phyloP scores from a whole-genome alignment of 2,797 vertebrate genomes.

The Etheostoma nigrum region DNA sequence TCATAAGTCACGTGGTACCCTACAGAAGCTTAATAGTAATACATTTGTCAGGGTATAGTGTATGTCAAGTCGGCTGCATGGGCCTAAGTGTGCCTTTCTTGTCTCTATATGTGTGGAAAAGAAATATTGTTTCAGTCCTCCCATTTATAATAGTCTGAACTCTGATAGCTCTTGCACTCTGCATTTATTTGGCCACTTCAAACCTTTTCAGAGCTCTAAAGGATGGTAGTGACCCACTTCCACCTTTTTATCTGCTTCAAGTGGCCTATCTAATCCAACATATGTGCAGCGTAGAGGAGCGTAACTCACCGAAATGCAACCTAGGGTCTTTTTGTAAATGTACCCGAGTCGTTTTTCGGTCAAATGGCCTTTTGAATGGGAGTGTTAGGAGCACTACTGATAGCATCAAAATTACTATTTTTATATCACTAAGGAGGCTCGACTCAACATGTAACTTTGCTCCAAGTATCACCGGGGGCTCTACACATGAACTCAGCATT shows the following conservation, averaged over 20 bases:
- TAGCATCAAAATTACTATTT: too few species aligned
- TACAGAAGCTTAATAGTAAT: conserved; percentile 67
- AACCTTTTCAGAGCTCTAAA: conserved; percentile 40
- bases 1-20: conserved; percentile 57
- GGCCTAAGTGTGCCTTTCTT: conserved; percentile 44
- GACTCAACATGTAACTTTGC: too few species aligned
- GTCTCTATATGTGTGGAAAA: conserved; percentile 44
- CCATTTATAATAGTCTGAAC: conserved; percentile 55
- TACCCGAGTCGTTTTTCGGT: too few species aligned
- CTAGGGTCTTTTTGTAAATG: too few species aligned
- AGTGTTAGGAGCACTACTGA: too few species aligned
- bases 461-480: too few species aligned
- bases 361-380: too few species aligned
- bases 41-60: conserved; percentile 59
- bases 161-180: conserved; percentile 37
- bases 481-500: too few species aligned
- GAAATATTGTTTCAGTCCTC: conserved; percentile 62
- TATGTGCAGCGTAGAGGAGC: neutral
- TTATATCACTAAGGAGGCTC: too few species aligned
- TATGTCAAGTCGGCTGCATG: conserved; percentile 59
- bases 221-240: conserved; percentile 52
- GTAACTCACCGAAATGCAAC: too few species aligned
- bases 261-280: conserved; percentile 19
- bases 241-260: conserved; percentile 40
- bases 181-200: conserved; percentile 51